phyloP scores from a whole-genome alignment of 1,140 invertebrate species.

The Aphaenogaster rudis region DNA sequence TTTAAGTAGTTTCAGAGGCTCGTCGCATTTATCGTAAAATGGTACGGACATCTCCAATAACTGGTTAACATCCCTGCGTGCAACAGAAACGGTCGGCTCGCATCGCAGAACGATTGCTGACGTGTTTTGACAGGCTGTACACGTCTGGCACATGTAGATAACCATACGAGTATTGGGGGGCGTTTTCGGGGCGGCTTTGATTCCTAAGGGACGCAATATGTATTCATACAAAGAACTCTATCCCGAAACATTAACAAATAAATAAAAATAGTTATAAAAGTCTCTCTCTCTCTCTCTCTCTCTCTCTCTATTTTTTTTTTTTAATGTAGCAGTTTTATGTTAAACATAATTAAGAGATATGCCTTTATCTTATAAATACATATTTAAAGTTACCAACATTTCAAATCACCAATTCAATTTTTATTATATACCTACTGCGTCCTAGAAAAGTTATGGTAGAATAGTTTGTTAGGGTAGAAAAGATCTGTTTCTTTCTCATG shows the following conservation, averaged over 20 bases:
- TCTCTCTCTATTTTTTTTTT: too few relatives aligned
- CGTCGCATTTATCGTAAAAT: constrained; percentile 14
- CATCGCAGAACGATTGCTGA: constrained; percentile 43
- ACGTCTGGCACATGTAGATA: constrained; percentile 73
- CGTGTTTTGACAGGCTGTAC: constrained; percentile 76
- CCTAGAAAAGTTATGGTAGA: not conserved
- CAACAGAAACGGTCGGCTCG: constrained; percentile 10
- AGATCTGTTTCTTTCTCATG: not conserved
- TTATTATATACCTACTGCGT: not conserved
- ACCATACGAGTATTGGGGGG: constrained; percentile 66
- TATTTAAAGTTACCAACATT: not conserved
- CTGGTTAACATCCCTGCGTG: constrained; percentile 43
- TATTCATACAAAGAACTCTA: not conserved
- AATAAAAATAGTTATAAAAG: not conserved
- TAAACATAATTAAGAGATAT: not conserved
- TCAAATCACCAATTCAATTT: not conserved
- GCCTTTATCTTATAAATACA: constrained; percentile 6
- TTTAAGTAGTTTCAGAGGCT: not conserved
- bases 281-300: too few relatives aligned
- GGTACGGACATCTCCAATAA: constrained; percentile 34
- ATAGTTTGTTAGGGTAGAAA: not conserved
- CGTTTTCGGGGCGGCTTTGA: constrained; percentile 80
- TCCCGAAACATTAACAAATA: not conserved
- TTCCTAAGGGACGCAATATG: constrained; percentile 73
- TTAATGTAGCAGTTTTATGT: too few relatives aligned